phyloP scores from a whole-genome alignment of 2,888 invertebrate species.

The Prosopocoilus inquinatus region DNA sequence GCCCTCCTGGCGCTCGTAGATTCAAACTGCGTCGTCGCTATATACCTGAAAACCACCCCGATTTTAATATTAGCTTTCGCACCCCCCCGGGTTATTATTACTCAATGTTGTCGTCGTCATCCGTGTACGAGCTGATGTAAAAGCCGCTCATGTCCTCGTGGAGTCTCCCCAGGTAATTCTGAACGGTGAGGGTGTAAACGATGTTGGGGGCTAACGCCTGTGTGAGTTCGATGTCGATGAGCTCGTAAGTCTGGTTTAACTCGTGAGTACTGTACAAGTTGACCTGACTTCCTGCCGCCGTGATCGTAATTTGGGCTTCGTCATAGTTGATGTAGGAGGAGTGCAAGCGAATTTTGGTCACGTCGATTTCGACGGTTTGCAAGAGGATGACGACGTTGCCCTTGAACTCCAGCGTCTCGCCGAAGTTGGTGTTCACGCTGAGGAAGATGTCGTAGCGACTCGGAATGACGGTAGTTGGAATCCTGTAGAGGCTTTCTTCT shows the following conservation, averaged over 20 bases:
- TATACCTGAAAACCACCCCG: conserved; percentile 32
- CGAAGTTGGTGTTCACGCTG: conserved; percentile 27
- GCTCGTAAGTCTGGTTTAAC: neutral
- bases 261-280: neutral
- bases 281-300: neutral
- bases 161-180: conserved; percentile 36
- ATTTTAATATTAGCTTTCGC: neutral
- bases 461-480: conserved; percentile 54
- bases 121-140: conserved; percentile 52
- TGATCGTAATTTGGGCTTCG: neutral
- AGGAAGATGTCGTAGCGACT: conserved; percentile 55
- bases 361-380: neutral
- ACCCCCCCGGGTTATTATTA: conserved; percentile 19
- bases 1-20: conserved; percentile 66
- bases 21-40: conserved; percentile 69
- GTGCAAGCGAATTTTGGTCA: conserved; percentile 7
- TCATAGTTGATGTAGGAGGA: conserved; percentile 4
- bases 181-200: conserved; percentile 2
- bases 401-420: conserved; percentile 5
- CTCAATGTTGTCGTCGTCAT: conserved; percentile 32
- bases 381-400: conserved; percentile 16
- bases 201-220: neutral
- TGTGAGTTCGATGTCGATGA: neutral
- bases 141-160: conserved; percentile 52
- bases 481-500: conserved; percentile 46